These are phyloP conservation scores for Gallinago jamesoni DNA, from an alignment of 2,113 vertebrate species.

Conservation along the genomic window DNA sequence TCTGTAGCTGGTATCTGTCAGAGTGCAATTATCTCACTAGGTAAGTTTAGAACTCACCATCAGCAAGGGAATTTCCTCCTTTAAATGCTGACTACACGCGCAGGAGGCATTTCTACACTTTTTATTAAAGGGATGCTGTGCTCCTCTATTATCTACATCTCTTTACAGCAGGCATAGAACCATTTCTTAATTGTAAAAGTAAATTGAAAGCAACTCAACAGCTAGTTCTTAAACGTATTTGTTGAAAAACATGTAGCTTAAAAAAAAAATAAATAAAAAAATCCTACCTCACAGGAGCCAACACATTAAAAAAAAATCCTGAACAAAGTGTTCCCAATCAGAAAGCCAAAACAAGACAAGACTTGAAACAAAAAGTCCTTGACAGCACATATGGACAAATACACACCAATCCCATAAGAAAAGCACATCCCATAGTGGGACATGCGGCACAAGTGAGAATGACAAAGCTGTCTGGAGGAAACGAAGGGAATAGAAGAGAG, in stretches of 20 bases:
- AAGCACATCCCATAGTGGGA: not conserved
- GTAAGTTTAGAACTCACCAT: not conserved
- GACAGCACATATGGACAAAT: not conserved
- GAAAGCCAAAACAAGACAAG: constrained; percentile 47
- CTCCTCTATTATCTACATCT: not conserved
- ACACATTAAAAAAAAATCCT: not conserved
- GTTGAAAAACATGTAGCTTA: not conserved
- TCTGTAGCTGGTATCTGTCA: not conserved
- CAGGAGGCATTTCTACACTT: not conserved
- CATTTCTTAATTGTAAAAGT: not conserved
- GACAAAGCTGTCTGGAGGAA: not conserved
- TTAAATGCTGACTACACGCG: not conserved
- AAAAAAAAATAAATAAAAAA: not conserved
- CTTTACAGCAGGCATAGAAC: not conserved
- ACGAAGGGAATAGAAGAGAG: fast-evolving
- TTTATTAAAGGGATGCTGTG: not conserved
- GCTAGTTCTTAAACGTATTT: not conserved
- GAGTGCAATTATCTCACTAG: not conserved
- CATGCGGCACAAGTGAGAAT: not conserved
- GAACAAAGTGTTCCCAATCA: not conserved
- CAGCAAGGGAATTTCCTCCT: not conserved
- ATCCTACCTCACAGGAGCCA: not conserved
- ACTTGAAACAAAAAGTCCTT: constrained; percentile 12
- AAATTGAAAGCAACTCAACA: not conserved
- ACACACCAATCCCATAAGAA: not conserved